phyloP scores from a whole-genome alignment of 30 jellyfish, hydroid and myxozoan genomes.

The Turritopsis rubra region DNA sequence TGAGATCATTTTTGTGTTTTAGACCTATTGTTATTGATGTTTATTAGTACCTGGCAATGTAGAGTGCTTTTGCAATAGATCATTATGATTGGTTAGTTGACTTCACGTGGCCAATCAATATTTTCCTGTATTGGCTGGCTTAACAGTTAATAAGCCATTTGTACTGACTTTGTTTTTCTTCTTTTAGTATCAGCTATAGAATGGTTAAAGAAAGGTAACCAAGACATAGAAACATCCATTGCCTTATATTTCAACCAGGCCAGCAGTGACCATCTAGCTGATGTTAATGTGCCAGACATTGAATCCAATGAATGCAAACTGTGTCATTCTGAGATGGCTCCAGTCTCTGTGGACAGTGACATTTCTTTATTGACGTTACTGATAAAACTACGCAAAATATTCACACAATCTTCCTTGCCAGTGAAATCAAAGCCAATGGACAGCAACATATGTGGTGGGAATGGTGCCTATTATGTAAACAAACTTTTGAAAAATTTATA shows the following conservation, averaged over 20 bases:
- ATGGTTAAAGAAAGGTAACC: background rate
- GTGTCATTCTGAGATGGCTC: background rate
- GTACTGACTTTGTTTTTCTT: background rate
- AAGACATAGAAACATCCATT: background rate
- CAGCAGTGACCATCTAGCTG: background rate
- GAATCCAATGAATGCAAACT: background rate
- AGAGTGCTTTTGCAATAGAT: no score
- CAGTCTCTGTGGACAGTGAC: background rate
- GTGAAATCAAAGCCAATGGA: background rate
- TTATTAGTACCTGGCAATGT: no score
- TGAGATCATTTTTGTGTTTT: no score
- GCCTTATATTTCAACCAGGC: background rate
- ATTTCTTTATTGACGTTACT: conserved; percentile 16
- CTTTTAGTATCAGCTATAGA: background rate
- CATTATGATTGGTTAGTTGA: no score
- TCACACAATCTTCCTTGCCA: background rate
- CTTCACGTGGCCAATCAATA: no score
- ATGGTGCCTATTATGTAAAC: conserved; percentile 16
- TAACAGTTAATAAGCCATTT: background rate
- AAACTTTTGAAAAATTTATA: conserved; percentile 4
- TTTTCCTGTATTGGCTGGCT: no score
- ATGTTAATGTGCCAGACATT: background rate
- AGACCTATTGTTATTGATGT: no score
- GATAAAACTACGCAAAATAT: background rate
- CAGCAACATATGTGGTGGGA: background rate